These are phyloP conservation scores for Troglohyphantes excavatus DNA, from an alignment of 2,888 invertebrate species.

Conservation along the genomic window DNA sequence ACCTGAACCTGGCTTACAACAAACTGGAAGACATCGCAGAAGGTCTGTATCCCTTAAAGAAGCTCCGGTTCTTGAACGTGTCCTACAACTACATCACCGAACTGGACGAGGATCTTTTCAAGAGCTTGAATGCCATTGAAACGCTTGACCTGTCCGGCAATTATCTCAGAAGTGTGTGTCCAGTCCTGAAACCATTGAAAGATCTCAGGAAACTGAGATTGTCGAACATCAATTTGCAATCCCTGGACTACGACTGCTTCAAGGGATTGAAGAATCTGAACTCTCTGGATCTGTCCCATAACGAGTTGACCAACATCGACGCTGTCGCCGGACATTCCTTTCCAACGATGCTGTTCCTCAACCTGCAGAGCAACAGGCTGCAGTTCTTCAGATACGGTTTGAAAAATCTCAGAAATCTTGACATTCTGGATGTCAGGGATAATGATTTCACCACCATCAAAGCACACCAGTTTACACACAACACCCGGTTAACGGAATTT, in stretches of 20 bases:
- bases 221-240: slow-evolving; percentile 81
- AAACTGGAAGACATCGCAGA: slow-evolving; percentile 32
- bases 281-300: slow-evolving; percentile 59
- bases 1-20: slow-evolving; percentile 71
- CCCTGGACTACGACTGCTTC: slow-evolving; percentile 82
- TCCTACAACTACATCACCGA: slow-evolving; percentile 62
- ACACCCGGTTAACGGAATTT: slow-evolving; percentile 11
- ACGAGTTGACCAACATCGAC: slow-evolving; percentile 42
- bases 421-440: slow-evolving; percentile 48
- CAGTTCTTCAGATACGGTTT: slow-evolving; percentile 31
- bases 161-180: slow-evolving; percentile 81
- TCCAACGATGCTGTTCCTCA: slow-evolving; percentile 30
- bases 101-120: slow-evolving; percentile 54
- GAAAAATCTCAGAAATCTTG: slow-evolving; percentile 43
- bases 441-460: slow-evolving; percentile 46
- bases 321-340: slow-evolving; percentile 31
- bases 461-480: slow-evolving; percentile 42
- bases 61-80: slow-evolving; percentile 43
- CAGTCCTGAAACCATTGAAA: slow-evolving; percentile 81
- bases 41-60: slow-evolving; percentile 25
- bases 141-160: slow-evolving; percentile 83
- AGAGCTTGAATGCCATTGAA: slow-evolving; percentile 79
- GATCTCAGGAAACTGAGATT: slow-evolving; percentile 82
- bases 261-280: slow-evolving; percentile 80
- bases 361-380: slow-evolving; percentile 48